A percentile compares a stretch with the other conserved stretches of the same genome.
Evolutionary conservation across 2,888 invertebrate species (phyloP).

Genomic region (Patella depressa): DNA sequence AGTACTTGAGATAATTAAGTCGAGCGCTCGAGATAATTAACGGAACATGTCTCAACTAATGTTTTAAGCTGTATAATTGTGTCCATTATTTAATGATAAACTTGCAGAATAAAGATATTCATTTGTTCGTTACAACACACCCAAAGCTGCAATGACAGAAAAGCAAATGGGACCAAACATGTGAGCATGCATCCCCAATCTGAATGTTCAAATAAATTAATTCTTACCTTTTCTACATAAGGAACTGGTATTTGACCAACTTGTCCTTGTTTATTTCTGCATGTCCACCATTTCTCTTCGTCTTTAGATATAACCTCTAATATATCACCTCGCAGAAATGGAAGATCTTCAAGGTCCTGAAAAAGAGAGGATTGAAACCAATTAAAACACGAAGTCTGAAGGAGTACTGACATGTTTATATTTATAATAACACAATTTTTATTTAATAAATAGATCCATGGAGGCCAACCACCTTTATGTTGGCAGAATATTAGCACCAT

Average conservation of each 20-base stretch:
- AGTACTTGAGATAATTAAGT: too few species aligned
- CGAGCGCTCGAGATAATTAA: too few species aligned
- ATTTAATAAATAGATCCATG: too few species aligned
- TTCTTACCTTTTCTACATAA: conserved; percentile 78
- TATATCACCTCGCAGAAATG: conserved; percentile 94
- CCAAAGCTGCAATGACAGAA: too few species aligned
- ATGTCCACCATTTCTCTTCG: conserved; percentile 99
- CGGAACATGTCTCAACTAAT: too few species aligned
- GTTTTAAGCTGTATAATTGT: too few species aligned
- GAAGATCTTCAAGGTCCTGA: conserved; percentile 94
- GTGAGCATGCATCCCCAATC: not conserved
- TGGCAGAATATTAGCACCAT: too few species aligned
- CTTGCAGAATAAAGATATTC: too few species aligned
- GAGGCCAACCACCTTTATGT: too few species aligned
- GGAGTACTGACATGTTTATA: not conserved
- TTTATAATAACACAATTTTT: not conserved
- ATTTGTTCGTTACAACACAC: too few species aligned
- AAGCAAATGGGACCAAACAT: too few species aligned
- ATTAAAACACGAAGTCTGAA: not conserved
- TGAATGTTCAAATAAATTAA: not conserved
- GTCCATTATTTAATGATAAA: too few species aligned
- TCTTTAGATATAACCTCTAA: conserved; percentile 92
- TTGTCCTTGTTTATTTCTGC: conserved; percentile 87
- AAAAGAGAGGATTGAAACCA: conserved; percentile 40
- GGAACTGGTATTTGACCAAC: conserved; percentile 96